phyloP scores from a whole-genome alignment of 92 coral and sea anemone genomes.

The Epizoanthus rinbou region DNA sequence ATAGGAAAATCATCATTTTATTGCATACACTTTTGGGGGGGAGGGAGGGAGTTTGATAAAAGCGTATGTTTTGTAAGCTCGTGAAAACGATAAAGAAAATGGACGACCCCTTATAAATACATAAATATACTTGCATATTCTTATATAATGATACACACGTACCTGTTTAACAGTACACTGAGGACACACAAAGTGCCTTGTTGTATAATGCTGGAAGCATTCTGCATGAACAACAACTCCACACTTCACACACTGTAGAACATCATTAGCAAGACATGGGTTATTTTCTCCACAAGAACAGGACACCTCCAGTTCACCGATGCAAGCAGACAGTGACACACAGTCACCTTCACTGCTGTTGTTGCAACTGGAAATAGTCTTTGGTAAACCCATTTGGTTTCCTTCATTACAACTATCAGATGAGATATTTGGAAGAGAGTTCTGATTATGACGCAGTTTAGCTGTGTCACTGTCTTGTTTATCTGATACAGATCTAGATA shows the following conservation, averaged over 20 bases:
- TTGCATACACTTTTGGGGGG: too few species aligned
- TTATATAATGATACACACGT: background rate
- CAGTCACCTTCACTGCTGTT: background rate
- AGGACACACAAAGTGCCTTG: conserved; percentile 41
- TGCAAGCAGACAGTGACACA: background rate
- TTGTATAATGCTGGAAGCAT: conserved; percentile 55
- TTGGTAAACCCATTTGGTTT: background rate
- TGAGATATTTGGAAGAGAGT: background rate
- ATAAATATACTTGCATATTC: too few species aligned
- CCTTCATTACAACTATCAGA: background rate
- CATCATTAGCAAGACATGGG: conserved; percentile 35
- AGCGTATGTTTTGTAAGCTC: too few species aligned
- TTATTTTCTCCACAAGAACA: conserved; percentile 78
- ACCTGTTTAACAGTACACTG: conserved; percentile 52
- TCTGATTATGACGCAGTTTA: background rate
- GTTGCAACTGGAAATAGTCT: background rate
- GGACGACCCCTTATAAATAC: too few species aligned
- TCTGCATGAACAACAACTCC: conserved; percentile 64
- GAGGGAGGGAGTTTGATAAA: too few species aligned
- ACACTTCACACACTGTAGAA: conserved; percentile 71
- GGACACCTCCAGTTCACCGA: background rate
- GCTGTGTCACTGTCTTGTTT: background rate
- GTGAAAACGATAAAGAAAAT: too few species aligned
- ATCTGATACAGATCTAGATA: background rate
- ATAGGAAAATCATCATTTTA: too few species aligned